Base-by-base conservation (phyloP, 2,113 vertebrate genomes). In the Strix aluco region DNA sequence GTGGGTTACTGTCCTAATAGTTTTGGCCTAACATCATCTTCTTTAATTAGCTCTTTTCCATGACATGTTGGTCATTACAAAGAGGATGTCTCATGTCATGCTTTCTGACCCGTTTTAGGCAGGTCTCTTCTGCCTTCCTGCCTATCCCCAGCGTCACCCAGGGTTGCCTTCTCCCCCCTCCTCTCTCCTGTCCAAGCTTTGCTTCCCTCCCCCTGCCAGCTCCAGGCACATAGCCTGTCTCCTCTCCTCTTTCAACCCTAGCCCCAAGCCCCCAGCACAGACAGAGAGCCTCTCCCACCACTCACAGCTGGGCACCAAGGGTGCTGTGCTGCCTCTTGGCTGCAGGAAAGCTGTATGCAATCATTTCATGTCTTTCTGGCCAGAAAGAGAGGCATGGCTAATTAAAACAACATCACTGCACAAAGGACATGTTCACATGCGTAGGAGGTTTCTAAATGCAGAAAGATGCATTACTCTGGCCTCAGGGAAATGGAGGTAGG, bases 371-470 rank as follows among this genome's bases (percentile, higher is more conserved):
- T 30, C 90, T 94, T 94, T 95, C 82, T 91, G 51, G 61, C 38
- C 44, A 87, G 61, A 88, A 74, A 54, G 63, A 85, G 36, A 85
- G 70, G 55, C 0, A 1, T 22, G 54, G 77, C 69, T 96, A 94
- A 97, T 93, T 96, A 93, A 97, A 95, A 96, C 93, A 92, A 63
- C 77, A 83, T 82, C 61, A 38, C 55, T 54, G 77, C 80, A 87
- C 92, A 90, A 80, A 93, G 59, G 72, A 93, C n/a, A 6, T 7
- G 73, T 49, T 92, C 77, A 84, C 74, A 93, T 90, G 81, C 42
- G 36, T 93, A 88, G 93, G 88, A 90, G 96, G 92, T 90, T 96
- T 93, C 91, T 96, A 97, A 96, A 97, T 86, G 54, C 72, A 95
- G 92, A 94, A 94, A 96, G 88, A 94, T 91, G 87, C 93, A 96